Evolutionary conservation across 2,113 vertebrate species (phyloP).

Genomic region (Phylloscopus trochiloides): DNA sequence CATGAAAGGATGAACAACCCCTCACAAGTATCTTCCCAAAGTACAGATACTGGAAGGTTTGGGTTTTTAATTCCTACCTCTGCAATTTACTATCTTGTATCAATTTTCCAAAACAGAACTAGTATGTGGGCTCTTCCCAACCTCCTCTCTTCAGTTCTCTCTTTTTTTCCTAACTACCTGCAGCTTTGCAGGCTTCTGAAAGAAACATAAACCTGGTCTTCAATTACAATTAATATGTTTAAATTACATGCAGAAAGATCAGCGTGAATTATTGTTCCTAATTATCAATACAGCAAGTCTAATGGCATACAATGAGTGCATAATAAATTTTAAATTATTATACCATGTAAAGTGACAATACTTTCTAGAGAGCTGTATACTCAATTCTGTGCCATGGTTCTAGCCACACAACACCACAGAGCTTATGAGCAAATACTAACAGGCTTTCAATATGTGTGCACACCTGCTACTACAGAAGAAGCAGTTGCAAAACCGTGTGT

Average conservation of each 20-base stretch:
- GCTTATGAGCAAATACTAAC: background rate
- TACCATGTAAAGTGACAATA: background rate
- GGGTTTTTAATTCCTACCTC: background rate
- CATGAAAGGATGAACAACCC: background rate
- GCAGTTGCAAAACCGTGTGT: background rate
- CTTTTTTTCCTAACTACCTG: background rate
- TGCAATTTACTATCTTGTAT: background rate
- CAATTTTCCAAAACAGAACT: background rate
- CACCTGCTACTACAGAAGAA: background rate
- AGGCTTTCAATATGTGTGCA: background rate
- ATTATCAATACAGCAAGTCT: background rate
- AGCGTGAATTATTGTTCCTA: background rate
- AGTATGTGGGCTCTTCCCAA: background rate
- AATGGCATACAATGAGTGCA: background rate
- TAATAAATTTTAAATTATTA: background rate
- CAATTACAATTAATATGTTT: background rate
- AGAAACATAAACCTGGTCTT: background rate
- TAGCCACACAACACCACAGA: background rate
- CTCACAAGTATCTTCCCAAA: background rate
- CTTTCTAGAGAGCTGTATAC: background rate
- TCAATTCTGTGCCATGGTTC: background rate
- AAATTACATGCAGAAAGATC: background rate
- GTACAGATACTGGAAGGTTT: background rate
- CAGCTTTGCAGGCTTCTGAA: background rate
- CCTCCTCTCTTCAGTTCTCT: background rate